Evolutionary conservation across 2,888 invertebrate species (phyloP).

Genomic region (Caenorhabditis sinica): DNA sequence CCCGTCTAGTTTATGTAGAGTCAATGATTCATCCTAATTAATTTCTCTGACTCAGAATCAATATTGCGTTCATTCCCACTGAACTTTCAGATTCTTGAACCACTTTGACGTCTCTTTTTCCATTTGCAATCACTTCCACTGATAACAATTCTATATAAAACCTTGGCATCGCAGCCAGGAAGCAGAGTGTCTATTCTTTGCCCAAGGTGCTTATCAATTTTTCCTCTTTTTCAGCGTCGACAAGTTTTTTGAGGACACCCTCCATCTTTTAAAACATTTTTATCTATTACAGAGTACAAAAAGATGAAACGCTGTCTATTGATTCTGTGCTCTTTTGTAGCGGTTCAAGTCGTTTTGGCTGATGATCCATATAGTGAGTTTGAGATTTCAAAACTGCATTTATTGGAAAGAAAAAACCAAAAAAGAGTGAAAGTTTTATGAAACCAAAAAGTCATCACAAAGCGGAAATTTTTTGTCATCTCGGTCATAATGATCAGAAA

Average conservation of each 20-base stretch:
- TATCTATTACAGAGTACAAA: background rate
- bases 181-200: conserved; percentile 15
- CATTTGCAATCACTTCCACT: no score
- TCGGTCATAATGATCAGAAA: background rate
- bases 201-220: conserved; percentile 11
- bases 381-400: background rate
- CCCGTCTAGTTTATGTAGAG: no score
- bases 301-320: background rate
- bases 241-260: no score
- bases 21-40: background rate
- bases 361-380: conserved; percentile 31
- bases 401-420: background rate
- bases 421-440: background rate
- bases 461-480: background rate
- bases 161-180: background rate
- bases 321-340: background rate
- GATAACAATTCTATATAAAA: conserved; percentile 19
- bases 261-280: no score
- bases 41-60: conserved; percentile 5
- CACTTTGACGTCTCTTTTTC: conserved; percentile 18
- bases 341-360: background rate
- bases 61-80: background rate
- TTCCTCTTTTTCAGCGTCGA: background rate
- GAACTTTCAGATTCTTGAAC: conserved; percentile 5
- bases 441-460: background rate